Evolutionary conservation across 2,888 invertebrate species (phyloP).

Genomic region (Philaethria dido): DNA sequence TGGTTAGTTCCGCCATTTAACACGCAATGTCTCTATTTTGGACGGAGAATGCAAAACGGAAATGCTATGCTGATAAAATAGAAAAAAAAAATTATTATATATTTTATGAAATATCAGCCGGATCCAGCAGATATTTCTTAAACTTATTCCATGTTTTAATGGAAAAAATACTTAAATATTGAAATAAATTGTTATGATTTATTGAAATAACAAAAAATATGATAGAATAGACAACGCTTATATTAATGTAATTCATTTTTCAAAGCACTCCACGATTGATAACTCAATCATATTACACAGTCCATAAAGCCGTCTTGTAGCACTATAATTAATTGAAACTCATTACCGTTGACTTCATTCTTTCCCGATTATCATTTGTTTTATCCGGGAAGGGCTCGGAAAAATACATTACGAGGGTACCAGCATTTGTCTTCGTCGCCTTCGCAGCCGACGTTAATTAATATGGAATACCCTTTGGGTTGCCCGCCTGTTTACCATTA

Average conservation of each 20-base stretch:
- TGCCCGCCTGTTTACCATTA: conserved; percentile 66
- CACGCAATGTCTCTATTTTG: too few relatives aligned
- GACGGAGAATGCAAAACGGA: too few relatives aligned
- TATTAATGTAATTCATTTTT: neutral
- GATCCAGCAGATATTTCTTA: too few relatives aligned
- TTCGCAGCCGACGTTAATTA: conserved; percentile 77
- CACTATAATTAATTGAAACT: conserved; percentile 72
- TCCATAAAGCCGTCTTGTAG: conserved; percentile 53
- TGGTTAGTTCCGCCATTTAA: too few relatives aligned
- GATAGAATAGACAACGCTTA: neutral
- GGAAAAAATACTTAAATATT: too few relatives aligned
- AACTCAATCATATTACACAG: conserved; percentile 40
- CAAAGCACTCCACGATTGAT: conserved; percentile 23
- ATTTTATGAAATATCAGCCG: too few relatives aligned
- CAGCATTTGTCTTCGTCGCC: conserved; percentile 81
- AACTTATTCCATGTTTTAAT: too few relatives aligned
- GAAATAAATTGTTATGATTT: too few relatives aligned
- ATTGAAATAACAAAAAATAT: neutral
- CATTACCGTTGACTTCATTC: conserved; percentile 81
- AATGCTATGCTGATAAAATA: too few relatives aligned
- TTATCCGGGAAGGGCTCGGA: conserved; percentile 71
- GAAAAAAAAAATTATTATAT: too few relatives aligned
- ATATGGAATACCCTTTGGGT: conserved; percentile 80
- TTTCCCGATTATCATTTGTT: conserved; percentile 83
- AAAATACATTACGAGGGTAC: conserved; percentile 79